phyloP scores from a whole-genome alignment of 2,888 invertebrate species.

The Adineta ricciae region DNA sequence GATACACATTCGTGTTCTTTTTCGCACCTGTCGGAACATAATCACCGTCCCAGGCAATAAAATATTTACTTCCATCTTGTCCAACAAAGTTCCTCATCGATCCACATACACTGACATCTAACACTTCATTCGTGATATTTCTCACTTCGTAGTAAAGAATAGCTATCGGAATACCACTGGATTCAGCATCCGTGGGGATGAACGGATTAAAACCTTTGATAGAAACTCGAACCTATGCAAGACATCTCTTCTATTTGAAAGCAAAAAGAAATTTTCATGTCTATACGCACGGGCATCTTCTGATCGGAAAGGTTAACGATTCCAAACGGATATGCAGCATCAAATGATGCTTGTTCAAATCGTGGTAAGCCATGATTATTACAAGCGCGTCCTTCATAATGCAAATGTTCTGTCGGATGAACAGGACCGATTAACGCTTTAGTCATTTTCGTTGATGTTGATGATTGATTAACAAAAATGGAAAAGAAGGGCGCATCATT shows the following conservation, averaged over 20 bases:
- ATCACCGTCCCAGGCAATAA: not conserved
- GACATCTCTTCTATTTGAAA: no score
- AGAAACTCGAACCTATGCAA: not conserved
- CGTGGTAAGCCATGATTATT: conserved; percentile 3
- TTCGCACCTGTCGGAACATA: not conserved
- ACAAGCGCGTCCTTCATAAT: not conserved
- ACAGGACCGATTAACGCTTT: not conserved
- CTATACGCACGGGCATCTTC: not conserved
- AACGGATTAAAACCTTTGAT: not conserved
- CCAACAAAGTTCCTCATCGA: not conserved
- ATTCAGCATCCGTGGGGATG: not conserved
- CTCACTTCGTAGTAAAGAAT: not conserved
- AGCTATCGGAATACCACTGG: not conserved
- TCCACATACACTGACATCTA: not conserved
- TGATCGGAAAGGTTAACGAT: not conserved
- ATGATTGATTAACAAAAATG: not conserved
- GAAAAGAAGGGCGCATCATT: conserved; percentile 11
- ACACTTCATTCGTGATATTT: not conserved
- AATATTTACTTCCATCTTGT: not conserved
- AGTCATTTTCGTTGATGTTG: not conserved
- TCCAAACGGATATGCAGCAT: conserved; percentile 8
- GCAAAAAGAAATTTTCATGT: not conserved
- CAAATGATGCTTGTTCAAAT: not conserved
- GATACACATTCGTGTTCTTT: not conserved
- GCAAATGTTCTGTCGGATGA: not conserved